Base-by-base conservation (phyloP, 2,797 vertebrate species). In the Oreochromis grahami region DNA sequence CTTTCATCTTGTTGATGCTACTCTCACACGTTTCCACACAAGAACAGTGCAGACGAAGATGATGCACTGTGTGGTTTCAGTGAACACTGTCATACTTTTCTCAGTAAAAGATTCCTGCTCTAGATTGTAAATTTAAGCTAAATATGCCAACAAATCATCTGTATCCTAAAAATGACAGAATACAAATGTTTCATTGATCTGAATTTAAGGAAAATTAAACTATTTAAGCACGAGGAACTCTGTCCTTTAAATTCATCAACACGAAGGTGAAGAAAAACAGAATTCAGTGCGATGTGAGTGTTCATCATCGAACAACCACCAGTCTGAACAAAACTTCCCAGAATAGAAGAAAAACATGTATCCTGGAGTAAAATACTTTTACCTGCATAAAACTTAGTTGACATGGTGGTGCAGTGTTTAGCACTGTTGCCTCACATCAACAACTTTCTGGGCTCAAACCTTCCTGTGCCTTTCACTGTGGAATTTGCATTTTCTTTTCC, bases 341-440 rank as follows among this genome's bases (percentile, higher is more conserved):
- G 56, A 58, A 58, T 0, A 6, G 3, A 34, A 58, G 2, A 32
- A 34, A 58, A 58, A 19, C 8, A 34, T 0, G 3, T 58, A 58
- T 58, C 26, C 56, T 19, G 29, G 29, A 63, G 58, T 79, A 19
- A 51, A 38, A 26, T 7, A n/a, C 14, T 17, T 32, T 17, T 26
- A 58, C 0, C 29, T 34, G 2, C 15, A 32, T 32, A 0, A 56
- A 9, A 29, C 2, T 0, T 56, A 29, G 14, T 56, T 56, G 53
- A 1, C 26, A 2, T 11, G 1, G 29, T 10, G 56, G 29, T 32
- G 56, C 56, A 34, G 56, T 58, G 56, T 58, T 34, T 58, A 58
- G 15, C 56, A 34, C 56, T 4, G 56, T 32, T 32, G 1, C 56
- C 1, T n/a, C n/a, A n/a, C n/a, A n/a, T 34, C 56, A 58, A 58